Evolutionary conservation across 2,888 invertebrate species (phyloP).

Genomic region (Uloborus plumipes): DNA sequence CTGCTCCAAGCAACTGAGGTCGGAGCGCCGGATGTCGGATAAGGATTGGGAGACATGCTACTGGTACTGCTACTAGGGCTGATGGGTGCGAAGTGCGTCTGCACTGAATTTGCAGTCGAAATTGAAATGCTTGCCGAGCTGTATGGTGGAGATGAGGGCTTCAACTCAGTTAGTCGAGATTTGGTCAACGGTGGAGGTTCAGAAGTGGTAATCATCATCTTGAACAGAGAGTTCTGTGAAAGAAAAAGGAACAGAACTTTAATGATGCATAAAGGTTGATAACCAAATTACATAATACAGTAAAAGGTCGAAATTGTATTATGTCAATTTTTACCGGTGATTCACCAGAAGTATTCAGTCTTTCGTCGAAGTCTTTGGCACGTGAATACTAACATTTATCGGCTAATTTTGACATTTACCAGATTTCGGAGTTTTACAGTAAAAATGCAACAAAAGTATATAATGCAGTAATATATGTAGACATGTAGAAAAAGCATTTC

Average conservation of each 20-base stretch:
- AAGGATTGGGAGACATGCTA: slow-evolving; percentile 57
- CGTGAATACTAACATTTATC: too few species aligned
- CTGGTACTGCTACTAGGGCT: slow-evolving; percentile 25
- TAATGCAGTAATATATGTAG: too few species aligned
- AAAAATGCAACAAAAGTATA: too few species aligned
- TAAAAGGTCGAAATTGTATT: too few species aligned
- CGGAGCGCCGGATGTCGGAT: slow-evolving; percentile 14
- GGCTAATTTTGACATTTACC: too few species aligned
- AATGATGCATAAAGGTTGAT: not conserved
- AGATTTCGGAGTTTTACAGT: too few species aligned
- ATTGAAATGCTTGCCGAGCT: not conserved
- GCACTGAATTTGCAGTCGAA: not conserved
- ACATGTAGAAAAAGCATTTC: not conserved
- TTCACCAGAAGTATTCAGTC: too few species aligned
- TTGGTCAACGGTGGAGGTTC: slow-evolving; percentile 26
- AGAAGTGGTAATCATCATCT: slow-evolving; percentile 46
- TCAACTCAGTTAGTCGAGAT: slow-evolving; percentile 17
- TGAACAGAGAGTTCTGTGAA: slow-evolving; percentile 14
- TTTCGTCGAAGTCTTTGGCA: too few species aligned
- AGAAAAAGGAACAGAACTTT: not conserved
- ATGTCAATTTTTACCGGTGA: too few species aligned
- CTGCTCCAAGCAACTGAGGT: slow-evolving; percentile 21
- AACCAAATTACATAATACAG: not conserved
- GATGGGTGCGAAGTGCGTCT: slow-evolving; percentile 36
- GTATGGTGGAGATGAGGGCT: slow-evolving; percentile 19